phyloP scores from a whole-genome alignment of 2,113 vertebrate species.

The Noctilio leporinus region DNA sequence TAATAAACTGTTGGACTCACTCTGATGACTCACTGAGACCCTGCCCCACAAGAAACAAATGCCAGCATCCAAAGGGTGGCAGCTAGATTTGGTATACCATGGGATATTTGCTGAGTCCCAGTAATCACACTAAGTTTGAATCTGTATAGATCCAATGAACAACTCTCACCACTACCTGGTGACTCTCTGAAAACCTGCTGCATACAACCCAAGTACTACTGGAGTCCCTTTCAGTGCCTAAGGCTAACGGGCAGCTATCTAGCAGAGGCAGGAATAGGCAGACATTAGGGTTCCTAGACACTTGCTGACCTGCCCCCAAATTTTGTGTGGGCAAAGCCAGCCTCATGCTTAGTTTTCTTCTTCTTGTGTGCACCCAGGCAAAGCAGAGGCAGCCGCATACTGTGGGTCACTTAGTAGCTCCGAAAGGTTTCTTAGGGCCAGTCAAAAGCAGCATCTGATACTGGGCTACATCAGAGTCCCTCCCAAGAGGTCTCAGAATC shows the following conservation, averaged over 20 bases:
- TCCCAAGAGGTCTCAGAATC: not conserved
- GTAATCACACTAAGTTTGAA: not conserved
- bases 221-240: not conserved
- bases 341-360: not conserved
- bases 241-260: not conserved
- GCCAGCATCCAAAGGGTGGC: not conserved
- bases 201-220: not conserved
- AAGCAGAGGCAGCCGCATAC: not conserved
- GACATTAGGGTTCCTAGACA: not conserved
- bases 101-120: not conserved
- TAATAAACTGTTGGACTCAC: not conserved
- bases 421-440: not conserved
- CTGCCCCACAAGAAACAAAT: not conserved
- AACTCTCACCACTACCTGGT: not conserved
- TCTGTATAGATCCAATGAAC: not conserved
- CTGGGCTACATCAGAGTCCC: not conserved
- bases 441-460: not conserved
- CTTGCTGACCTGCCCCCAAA: not conserved
- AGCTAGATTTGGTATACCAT: not conserved
- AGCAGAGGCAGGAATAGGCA: not conserved
- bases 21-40: not conserved
- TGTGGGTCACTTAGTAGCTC: not conserved
- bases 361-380: not conserved
- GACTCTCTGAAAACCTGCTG: not conserved
- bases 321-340: not conserved